These are phyloP conservation scores for Esox niger DNA, from an alignment of 2,113 vertebrate genomes.

Conservation along the genomic window DNA sequence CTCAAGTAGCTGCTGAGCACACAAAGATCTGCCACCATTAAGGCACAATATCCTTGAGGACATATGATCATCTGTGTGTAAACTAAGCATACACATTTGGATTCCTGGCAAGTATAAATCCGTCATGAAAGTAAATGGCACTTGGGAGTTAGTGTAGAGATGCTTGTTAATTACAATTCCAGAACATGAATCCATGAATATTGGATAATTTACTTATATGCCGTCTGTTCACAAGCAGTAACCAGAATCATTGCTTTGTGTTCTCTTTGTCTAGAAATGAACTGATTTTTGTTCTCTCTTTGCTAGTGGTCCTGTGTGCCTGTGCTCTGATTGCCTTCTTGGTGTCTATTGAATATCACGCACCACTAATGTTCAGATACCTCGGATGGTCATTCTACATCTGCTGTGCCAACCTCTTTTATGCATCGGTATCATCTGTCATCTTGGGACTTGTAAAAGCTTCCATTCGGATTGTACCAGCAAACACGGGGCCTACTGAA, in stretches of 20 bases:
- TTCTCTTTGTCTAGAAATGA: background rate
- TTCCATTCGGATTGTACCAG: slow-evolving; percentile 15
- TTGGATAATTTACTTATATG: too few species aligned
- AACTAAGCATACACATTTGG: background rate
- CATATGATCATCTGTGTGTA: background rate
- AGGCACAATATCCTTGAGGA: too few species aligned
- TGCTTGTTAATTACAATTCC: too few species aligned
- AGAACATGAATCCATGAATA: too few species aligned
- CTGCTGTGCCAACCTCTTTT: slow-evolving; percentile 44
- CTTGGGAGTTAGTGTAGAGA: too few species aligned
- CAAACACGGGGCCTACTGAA: background rate
- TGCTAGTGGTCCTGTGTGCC: slow-evolving; percentile 27
- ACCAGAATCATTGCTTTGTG: too few species aligned
- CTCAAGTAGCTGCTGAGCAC: too few species aligned
- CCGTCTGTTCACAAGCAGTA: too few species aligned
- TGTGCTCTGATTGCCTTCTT: slow-evolving; percentile 35
- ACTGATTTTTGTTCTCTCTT: background rate
- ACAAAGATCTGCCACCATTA: too few species aligned
- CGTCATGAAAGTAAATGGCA: background rate
- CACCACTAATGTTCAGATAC: slow-evolving; percentile 16
- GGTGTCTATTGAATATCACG: slow-evolving; percentile 25
- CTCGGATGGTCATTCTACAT: slow-evolving; percentile 54
- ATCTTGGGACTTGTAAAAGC: slow-evolving; percentile 18
- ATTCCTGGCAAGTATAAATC: background rate
- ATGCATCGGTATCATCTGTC: slow-evolving; percentile 32